Evolutionary conservation across 92 coral and sea anemone genomes (phyloP), one percentile per base, ranked within the genome.

Genomic region (Montipora capitata): DNA sequence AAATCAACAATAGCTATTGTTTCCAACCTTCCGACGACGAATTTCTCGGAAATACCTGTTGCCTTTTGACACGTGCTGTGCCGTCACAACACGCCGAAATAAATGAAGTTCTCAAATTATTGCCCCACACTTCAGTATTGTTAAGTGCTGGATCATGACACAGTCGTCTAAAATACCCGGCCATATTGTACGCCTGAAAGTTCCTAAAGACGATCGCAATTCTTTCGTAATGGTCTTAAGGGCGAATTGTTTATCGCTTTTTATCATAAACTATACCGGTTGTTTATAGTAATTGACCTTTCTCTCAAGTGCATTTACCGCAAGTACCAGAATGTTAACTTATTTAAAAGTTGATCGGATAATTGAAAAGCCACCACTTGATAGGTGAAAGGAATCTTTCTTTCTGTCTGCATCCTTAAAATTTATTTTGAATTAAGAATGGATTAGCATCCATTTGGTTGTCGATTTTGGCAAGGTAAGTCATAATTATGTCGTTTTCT

Each of bases 271-370:
- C 56, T 68, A 4, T 17, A 43, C 87, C 75, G 87, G 87, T 83
- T 83, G 87, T 83, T 83, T 83, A 72, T 42, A 18, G 35, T 5
- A 72, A 72, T n/a, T 27, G 87, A 73, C 87, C 87, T 83, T 83
- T 83, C 87, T 83, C 87, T 44, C 39, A 73, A 72, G 58, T n/a
- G 7, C 12, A 68, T 68, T 72, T 52, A 43, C 17, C 40, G 42
- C 87, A 72, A 72, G 87, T 73, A 83, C 87, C 87, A 72, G 58
- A 58, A n/a, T 59, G 10, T 39, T 43, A 11, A 3, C 38, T 58
- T 70, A 52, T 54, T 52, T 41, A 67, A 49, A 10, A 16, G 17
- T 70, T 82, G 79, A 72, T 20, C 48, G 79, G 43, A 43, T 57
- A 72, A 27, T 10, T 83, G 68, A 27, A 20, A 61, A 72, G 72